Conservation (phyloP, 2,888 invertebrate genomes). For the Argyresthia goedartella region DNA sequence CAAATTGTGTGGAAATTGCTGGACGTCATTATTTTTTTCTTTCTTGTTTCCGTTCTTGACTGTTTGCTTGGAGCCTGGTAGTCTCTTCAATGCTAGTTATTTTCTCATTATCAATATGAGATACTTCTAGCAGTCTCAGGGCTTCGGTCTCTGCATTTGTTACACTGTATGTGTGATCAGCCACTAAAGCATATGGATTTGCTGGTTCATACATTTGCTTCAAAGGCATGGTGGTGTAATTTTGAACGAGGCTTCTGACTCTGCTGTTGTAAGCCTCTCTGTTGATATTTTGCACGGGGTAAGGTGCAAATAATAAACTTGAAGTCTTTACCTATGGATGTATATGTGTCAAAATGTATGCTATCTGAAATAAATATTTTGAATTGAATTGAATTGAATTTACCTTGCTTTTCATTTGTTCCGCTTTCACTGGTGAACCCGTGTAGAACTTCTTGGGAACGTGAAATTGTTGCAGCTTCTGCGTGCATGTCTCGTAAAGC, state of each 20-base stretch:
- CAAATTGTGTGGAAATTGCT: conserved; percentile 4
- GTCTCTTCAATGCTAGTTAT: background rate
- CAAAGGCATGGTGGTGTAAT: conserved; percentile 4
- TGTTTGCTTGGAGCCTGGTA: background rate
- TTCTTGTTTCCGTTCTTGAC: background rate
- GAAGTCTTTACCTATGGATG: background rate
- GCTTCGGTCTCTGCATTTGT: background rate
- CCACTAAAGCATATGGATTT: conserved; percentile 7
- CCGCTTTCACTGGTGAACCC: background rate
- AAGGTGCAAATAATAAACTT: background rate
- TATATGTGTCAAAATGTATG: too few species aligned
- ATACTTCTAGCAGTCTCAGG: background rate
- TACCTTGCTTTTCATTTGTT: too few species aligned
- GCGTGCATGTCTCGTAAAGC: background rate
- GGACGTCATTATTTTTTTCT: background rate
- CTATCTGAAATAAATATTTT: too few species aligned
- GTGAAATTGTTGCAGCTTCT: background rate
- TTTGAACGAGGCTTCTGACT: background rate
- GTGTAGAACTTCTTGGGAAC: background rate
- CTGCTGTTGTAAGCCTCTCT: background rate
- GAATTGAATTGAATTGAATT: too few species aligned
- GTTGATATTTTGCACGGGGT: background rate
- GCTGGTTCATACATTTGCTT: conserved; percentile 8
- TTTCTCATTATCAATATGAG: background rate
- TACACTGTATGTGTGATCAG: conserved; percentile 6